These are phyloP conservation scores for Dastarcus helophoroides DNA, from an alignment of 2,888 invertebrate species.

Conservation along the genomic window DNA sequence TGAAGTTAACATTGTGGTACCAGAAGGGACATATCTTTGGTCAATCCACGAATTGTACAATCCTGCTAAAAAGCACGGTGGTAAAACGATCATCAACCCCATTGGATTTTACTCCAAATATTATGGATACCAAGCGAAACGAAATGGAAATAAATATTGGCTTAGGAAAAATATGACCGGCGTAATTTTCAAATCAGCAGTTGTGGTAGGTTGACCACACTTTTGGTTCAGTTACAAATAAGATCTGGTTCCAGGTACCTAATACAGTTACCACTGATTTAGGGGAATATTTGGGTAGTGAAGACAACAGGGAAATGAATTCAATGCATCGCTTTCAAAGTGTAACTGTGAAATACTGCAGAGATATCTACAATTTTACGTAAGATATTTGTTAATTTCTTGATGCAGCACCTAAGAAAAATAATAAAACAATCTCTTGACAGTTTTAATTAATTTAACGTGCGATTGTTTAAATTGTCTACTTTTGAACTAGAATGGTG, in stretches of 20 bases:
- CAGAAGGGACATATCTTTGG: constrained; percentile 18
- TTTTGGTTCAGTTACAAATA: too few relatives aligned
- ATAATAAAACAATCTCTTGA: too few relatives aligned
- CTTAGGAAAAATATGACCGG: constrained; percentile 44
- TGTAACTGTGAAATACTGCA: constrained; percentile 45
- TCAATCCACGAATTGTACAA: constrained; percentile 42
- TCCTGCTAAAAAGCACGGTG: constrained; percentile 44
- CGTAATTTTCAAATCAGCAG: constrained; percentile 42
- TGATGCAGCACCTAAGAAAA: too few relatives aligned
- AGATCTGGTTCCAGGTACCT: constrained; percentile 28
- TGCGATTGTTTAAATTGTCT: too few relatives aligned
- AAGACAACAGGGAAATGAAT: constrained; percentile 44
- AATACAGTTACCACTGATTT: constrained; percentile 35
- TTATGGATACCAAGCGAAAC: constrained; percentile 19
- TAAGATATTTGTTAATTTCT: constrained; percentile 29
- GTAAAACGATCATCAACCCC: constrained; percentile 37
- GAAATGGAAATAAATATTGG: constrained; percentile 28
- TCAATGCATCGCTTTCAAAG: constrained; percentile 54
- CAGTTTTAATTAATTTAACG: too few relatives aligned
- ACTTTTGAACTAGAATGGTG: constrained; percentile 33
- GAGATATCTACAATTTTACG: constrained; percentile 57
- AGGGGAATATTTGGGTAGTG: constrained; percentile 42
- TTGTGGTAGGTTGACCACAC: constrained; percentile 36
- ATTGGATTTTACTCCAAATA: constrained; percentile 40
- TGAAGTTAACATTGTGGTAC: constrained; percentile 35